A percentile compares a stretch with the other conserved stretches of the same genome.
Evolutionary conservation across 2,797 vertebrate genomes (phyloP).

Genomic region (Acanthiza pusilla): DNA sequence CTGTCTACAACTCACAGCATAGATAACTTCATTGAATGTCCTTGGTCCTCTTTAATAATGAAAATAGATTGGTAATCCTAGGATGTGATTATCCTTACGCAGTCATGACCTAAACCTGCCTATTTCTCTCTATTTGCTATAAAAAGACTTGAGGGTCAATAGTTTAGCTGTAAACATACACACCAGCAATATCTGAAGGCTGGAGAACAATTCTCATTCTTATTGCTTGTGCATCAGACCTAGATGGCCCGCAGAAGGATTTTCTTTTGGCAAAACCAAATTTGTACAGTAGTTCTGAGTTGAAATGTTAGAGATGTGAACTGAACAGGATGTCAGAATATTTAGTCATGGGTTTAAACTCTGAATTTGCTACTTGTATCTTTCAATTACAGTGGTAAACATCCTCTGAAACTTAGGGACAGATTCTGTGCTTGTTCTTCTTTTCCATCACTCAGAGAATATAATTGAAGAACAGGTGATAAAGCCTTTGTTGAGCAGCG

Average conservation of each 20-base stretch:
- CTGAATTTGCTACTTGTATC: neutral
- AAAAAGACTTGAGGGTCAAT: neutral
- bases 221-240: neutral
- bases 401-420: neutral
- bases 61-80: neutral
- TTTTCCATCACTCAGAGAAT: neutral
- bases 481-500: neutral
- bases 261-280: neutral
- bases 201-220: neutral
- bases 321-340: neutral
- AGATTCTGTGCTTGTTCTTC: neutral
- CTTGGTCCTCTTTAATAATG: neutral
- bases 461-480: neutral
- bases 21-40: neutral
- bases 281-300: neutral
- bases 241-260: neutral
- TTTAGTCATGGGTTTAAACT: neutral
- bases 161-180: neutral
- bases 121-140: neutral
- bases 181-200: neutral
- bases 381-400: neutral
- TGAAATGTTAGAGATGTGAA: neutral
- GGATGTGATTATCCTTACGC: neutral
- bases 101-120: neutral
- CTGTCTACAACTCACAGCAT: neutral